Evolutionary conservation across 2,797 vertebrate genomes (phyloP).

Genomic region (Tinamus major): DNA sequence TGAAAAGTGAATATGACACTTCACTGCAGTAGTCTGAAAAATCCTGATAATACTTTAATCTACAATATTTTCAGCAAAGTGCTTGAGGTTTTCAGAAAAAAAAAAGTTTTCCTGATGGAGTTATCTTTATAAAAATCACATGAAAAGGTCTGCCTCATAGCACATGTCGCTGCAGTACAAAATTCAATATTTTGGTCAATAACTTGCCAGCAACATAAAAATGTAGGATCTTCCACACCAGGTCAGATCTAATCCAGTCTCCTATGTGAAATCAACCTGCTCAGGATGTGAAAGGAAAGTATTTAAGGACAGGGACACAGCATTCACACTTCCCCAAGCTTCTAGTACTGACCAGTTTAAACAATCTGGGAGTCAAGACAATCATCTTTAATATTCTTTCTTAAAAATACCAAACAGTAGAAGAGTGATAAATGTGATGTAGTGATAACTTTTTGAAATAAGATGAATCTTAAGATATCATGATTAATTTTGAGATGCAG

Average conservation of each 20-base stretch:
- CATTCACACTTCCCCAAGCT: background rate
- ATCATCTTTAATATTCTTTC: background rate
- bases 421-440: background rate
- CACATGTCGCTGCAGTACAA: background rate
- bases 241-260: background rate
- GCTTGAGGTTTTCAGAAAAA: background rate
- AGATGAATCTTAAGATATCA: background rate
- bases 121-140: slow-evolving; percentile 14
- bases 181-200: slow-evolving; percentile 48
- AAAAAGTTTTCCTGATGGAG: background rate
- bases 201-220: slow-evolving; percentile 33
- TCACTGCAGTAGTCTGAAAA: slow-evolving; percentile 13
- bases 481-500: background rate
- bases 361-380: background rate
- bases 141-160: background rate
- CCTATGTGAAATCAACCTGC: background rate
- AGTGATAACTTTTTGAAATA: background rate
- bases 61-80: slow-evolving; percentile 26
- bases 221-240: slow-evolving; percentile 41
- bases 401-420: background rate
- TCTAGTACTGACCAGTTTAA: background rate
- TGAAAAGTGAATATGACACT: slow-evolving; percentile 12
- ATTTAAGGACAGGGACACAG: background rate
- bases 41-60: slow-evolving; percentile 25
- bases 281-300: background rate